phyloP scores from a whole-genome alignment of 1,140 invertebrate species.

The Drosophila punjabiensis region DNA sequence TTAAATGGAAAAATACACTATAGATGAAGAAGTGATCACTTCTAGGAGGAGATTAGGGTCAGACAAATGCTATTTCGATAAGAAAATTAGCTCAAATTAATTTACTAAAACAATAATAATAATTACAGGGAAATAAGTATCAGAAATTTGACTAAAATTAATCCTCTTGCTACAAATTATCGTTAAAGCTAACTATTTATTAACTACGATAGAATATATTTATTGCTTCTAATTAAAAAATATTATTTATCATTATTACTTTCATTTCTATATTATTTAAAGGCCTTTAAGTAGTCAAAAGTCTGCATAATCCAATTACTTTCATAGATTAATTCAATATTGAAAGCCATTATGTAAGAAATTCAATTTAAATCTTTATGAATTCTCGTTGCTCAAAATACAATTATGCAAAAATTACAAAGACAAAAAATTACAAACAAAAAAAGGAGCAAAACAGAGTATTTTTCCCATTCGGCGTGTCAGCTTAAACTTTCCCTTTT shows the following conservation, averaged over 20 bases:
- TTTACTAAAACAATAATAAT: not conserved
- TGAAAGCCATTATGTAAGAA: not conserved
- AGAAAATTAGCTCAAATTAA: not conserved
- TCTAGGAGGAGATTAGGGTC: not conserved
- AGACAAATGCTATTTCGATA: not conserved
- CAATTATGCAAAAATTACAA: slow-evolving; percentile 2
- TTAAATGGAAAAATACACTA: slow-evolving; percentile 48
- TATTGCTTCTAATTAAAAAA: too few species aligned
- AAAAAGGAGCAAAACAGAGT: slow-evolving; percentile 18
- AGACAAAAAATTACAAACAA: not conserved
- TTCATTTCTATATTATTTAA: not conserved
- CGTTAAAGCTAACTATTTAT: too few species aligned
- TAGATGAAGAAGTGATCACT: not conserved
- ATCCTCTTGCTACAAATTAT: too few species aligned
- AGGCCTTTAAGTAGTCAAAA: not conserved
- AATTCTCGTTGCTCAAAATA: not conserved
- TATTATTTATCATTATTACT: too few species aligned
- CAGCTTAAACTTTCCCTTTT: slow-evolving; percentile 25
- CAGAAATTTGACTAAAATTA: too few species aligned
- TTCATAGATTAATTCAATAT: not conserved
- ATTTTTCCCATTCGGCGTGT: slow-evolving; percentile 7
- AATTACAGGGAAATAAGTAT: not conserved
- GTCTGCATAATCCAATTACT: not conserved
- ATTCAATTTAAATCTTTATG: slow-evolving; percentile 1
- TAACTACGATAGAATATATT: too few species aligned